Conservation (phyloP, 2,113 vertebrate species). For the Channa argus region DNA sequence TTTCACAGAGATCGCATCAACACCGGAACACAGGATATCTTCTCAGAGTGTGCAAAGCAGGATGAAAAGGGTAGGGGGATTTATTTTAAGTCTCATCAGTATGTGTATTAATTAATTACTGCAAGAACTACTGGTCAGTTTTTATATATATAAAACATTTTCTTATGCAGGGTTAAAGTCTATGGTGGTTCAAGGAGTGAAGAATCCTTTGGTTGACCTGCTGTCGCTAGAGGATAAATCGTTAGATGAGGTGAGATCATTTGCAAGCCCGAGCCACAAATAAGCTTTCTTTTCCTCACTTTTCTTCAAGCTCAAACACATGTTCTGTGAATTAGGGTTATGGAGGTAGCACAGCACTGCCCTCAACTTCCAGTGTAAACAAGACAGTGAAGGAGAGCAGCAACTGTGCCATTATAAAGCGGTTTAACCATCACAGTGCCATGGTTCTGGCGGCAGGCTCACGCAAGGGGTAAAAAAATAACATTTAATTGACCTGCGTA, state of each 20-base stretch:
- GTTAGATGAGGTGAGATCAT: conserved; percentile 91
- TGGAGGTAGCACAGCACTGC: conserved; percentile 82
- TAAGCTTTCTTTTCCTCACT: not conserved
- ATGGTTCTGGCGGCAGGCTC: conserved; percentile 98
- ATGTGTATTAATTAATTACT: not conserved
- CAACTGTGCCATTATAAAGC: conserved; percentile 97
- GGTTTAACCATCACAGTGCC: conserved; percentile 99
- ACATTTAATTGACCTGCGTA: not conserved
- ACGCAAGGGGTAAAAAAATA: conserved; percentile 89
- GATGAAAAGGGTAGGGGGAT: conserved; percentile 91
- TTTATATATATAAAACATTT: not conserved
- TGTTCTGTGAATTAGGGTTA: conserved; percentile 87
- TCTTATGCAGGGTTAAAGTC: conserved; percentile 89
- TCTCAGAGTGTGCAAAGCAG: conserved; percentile 97
- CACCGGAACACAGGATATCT: conserved; percentile 95
- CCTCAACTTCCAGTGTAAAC: conserved; percentile 88
- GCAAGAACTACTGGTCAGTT: not conserved
- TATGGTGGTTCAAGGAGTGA: conserved; percentile 96
- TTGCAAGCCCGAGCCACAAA: not conserved
- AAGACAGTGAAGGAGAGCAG: conserved; percentile 93
- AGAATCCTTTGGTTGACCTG: conserved; percentile 95
- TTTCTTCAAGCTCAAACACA: not conserved
- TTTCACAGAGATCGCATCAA: conserved; percentile 97
- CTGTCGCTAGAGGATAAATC: conserved; percentile 94
- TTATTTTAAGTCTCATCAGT: not conserved